Base-by-base conservation (phyloP, 2,113 vertebrate species). In the Apteryx owenii region DNA sequence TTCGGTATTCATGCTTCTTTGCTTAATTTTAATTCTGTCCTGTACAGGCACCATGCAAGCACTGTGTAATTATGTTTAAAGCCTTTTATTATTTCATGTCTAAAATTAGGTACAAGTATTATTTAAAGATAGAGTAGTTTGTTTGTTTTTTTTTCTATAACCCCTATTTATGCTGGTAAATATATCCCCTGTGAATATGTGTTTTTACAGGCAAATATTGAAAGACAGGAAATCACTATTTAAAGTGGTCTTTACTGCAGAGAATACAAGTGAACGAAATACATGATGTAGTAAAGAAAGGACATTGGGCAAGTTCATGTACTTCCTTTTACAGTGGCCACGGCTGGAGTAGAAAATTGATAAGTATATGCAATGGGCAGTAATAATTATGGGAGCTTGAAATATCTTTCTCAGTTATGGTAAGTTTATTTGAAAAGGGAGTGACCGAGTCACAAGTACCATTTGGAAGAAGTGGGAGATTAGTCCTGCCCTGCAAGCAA, bases 231-330 rank as follows among this genome's bases (percentile, higher is more conserved):
- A 82, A 66, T 56, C 8, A 33, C 29, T 36, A 40, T 46, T 77
- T 48, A 73, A 68, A 40, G 29, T 51, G 31, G 4, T 72, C 25
- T 56, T 58, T 36, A 53, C 28, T 51, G 71, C 48, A 25, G 12
- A 65, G 29, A 48, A 50, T n/a, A n/a, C 31, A 70, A 70, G 12
- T 62, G 25, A 85, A 92, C 81, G 16, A 53, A 81, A 91, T 64
- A 44, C 20, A 23, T 46, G 13, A 44, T 25, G 7, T 15, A 62
- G 33, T 33, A 85, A 69, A 18, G 7, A 81, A 82, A 72, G 70
- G 5, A 40, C n/a, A 5, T 5, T n/a, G 2, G 28, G 13, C 17
- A 71, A 0, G 2, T 71, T 82, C 12, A 46, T 64, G 8, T 19
- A 33, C 36, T 51, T 88, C n/a, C 26, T 73, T 62, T 84, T 17